A percentile compares a stretch with the other conserved stretches of the same genome.
These are phyloP conservation scores for Callionymus lyra DNA, from an alignment of 2,113 vertebrate genomes.

Conservation along the genomic window DNA sequence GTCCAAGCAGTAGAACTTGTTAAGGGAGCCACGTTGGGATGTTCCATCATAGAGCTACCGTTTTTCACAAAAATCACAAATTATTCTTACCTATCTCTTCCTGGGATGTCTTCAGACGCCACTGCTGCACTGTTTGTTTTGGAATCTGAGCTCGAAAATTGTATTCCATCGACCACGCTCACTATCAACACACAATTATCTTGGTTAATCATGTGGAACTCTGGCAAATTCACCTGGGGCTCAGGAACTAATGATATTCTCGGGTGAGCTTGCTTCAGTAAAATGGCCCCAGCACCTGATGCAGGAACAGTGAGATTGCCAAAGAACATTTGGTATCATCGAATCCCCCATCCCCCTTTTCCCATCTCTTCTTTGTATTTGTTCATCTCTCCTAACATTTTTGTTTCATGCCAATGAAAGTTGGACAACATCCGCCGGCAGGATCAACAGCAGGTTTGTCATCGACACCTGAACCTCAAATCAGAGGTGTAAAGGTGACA, in stretches of 20 bases:
- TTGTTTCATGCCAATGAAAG: not conserved
- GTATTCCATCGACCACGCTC: conserved; percentile 99
- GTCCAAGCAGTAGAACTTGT: too few species aligned
- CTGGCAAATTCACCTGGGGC: conserved; percentile 99
- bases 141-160: conserved; percentile 97
- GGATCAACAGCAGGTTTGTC: too few species aligned
- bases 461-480: conserved; percentile 27
- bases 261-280: conserved; percentile 97
- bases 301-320: conserved; percentile 98
- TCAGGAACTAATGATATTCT: conserved; percentile 99
- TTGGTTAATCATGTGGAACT: conserved; percentile 99
- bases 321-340: conserved; percentile 97
- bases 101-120: not conserved
- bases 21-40: too few species aligned
- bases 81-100: too few species aligned
- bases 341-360: not conserved
- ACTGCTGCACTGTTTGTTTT: conserved; percentile 99
- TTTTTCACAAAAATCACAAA: too few species aligned
- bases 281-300: conserved; percentile 98
- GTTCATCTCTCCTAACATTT: conserved; percentile 19
- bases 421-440: too few species aligned
- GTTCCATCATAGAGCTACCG: too few species aligned
- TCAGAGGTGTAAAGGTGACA: conserved; percentile 20
- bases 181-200: conserved; percentile 99
- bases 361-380: conserved; percentile 20